These are phyloP conservation scores for Anser cygnoides DNA, from an alignment of 2,113 vertebrate genomes.

Conservation along the genomic window DNA sequence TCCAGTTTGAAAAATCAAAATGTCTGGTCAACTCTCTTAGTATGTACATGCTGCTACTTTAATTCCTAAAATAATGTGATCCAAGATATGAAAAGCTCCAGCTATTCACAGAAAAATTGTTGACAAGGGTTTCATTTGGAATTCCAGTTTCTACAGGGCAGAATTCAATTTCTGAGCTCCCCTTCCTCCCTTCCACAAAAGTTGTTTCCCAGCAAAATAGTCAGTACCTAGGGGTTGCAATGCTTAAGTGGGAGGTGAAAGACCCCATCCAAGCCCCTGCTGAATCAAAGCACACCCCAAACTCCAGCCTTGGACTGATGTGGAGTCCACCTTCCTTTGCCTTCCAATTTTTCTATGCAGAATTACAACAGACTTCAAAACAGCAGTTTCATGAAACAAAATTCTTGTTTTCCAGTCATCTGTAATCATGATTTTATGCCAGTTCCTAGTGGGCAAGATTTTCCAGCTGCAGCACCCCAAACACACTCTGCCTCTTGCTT, in stretches of 20 bases:
- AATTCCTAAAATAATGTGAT: not conserved
- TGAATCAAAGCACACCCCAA: not conserved
- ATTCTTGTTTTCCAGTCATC: not conserved
- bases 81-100: not conserved
- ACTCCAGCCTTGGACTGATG: not conserved
- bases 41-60: not conserved
- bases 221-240: not conserved
- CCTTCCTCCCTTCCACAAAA: not conserved
- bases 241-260: not conserved
- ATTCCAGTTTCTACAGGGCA: not conserved
- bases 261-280: not conserved
- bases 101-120: not conserved
- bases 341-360: not conserved
- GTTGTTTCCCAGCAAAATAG: not conserved
- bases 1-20: slow-evolving; percentile 9
- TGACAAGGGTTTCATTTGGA: not conserved
- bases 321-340: not conserved
- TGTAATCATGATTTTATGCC: not conserved
- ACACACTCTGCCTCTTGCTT: not conserved
- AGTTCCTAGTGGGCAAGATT: not conserved
- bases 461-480: not conserved
- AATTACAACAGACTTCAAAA: not conserved
- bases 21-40: not conserved
- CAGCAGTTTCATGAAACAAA: not conserved
- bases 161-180: not conserved